phyloP scores from a whole-genome alignment of 2,113 vertebrate species.

The Anarrhichthys ocellatus region DNA sequence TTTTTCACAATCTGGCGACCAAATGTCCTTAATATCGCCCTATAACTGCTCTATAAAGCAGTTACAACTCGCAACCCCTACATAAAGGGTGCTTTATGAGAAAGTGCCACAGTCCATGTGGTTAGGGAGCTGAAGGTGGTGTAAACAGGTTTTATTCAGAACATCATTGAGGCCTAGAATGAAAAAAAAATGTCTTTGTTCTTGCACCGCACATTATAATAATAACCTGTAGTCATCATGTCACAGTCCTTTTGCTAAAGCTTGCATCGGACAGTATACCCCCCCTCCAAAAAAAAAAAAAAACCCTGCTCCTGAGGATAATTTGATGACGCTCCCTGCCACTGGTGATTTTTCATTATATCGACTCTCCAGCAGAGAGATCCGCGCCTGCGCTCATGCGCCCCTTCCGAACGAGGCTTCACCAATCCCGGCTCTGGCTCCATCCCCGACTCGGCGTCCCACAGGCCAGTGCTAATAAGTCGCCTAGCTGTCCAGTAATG shows the following conservation, averaged over 20 bases:
- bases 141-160: not conserved
- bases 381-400: constrained; percentile 82
- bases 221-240: constrained; percentile 3
- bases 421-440: constrained; percentile 77
- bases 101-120: constrained; percentile 3
- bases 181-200: not conserved
- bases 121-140: constrained; percentile 19
- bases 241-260: constrained; percentile 16
- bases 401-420: constrained; percentile 77
- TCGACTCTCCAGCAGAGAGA: constrained; percentile 71
- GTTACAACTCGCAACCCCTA: not conserved
- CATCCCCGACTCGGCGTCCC: constrained; percentile 78
- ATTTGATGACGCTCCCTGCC: constrained; percentile 85
- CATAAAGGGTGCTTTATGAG: not conserved
- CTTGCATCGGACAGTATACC: not conserved
- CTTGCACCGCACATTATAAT: not conserved
- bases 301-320: constrained; percentile 47
- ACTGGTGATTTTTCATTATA: constrained; percentile 69
- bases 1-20: not conserved
- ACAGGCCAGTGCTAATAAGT: constrained; percentile 76
- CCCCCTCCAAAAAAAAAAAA: not conserved
- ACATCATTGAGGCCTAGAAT: not conserved
- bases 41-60: not conserved
- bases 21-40: not conserved
- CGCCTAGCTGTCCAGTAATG: constrained; percentile 69